Base-by-base conservation (phyloP, 2,888 invertebrate genomes). In the Lasioglossum leucozonium region DNA sequence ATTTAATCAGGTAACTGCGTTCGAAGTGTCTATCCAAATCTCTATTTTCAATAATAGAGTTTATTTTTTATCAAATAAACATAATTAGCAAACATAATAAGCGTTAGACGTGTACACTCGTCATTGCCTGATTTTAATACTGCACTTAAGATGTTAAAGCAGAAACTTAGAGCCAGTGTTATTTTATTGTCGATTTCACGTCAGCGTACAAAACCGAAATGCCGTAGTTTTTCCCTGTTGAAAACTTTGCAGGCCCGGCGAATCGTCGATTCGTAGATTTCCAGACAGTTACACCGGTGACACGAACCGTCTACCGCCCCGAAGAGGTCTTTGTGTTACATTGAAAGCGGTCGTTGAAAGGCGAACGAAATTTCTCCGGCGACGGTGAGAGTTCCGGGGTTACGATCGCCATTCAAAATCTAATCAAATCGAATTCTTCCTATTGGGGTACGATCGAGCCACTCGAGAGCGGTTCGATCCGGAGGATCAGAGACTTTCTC, bases 401-500 rank as follows among this genome's bases (percentile, higher is more conserved):
- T 40, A 18, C 42, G 40, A 40, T 42, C 75, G 42, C 30, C 62
- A 11, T 62, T 62, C 62, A 34, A 76, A 65, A 65, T 65, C 42
- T 22, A 51, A 77, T 77, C 67, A 37, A 69, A 69, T 69, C 69
- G 47, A 51, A 69, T 37, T 37, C 51, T 34, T 37, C 13, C 69
- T n/a, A 40, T 40, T 77, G 26, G 22, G 47, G 65, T 44, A 22
- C 16, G 76, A 26, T 77, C 22, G 34, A 13, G 13, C 44, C 72
- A 55, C 55, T 84, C 77, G 72, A 83, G 44, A 55, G 83, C 13
- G 22, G 55, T 42, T 58, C 42, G 22, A 51, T 10, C 51, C 51
- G n/a, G n/a, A 11, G 55, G 11, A 55, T 55, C 55, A 0, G n/a
- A n/a, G n/a, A n/a, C n/a, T n/a, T n/a, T 44, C 16, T 16, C 44